Base-by-base conservation (phyloP, 2,113 vertebrate genomes). In the Myotis brandtii region DNA sequence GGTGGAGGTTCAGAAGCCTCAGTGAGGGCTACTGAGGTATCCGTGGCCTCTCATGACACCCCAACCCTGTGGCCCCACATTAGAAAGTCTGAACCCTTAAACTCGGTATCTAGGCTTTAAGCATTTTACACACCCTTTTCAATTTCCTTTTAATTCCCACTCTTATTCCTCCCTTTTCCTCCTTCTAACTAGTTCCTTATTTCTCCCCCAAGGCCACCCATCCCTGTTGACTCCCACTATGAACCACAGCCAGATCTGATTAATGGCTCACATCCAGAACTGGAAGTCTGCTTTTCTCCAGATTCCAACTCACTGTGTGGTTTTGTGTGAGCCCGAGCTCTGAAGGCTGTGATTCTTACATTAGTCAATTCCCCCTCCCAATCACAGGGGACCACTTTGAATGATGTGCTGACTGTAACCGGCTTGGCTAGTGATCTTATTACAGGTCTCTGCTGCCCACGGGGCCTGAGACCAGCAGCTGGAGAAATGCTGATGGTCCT, bases 361-460 rank as follows among this genome's bases (percentile, higher is more conserved):
- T 77, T 34, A 89, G 94, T 66, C 85, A 89, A 34, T 66, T 75
- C 75, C 91, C 40, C 37, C 64, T 95, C 90, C 73, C 69, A 66
- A 46, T 69, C 16, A 0, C 92, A 85, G 82, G 93, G 97, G 94
- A 86, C 85, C 73, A 70, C 87, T 94, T 21, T 91, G 96, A 95
- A 59, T 25, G 85, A 94, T 34, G 75, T 85, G 89, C 79, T 91
- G 76, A 94, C 86, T 86, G n/a, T 50, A 91, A 94, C 73, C 1
- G 30, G 91, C 89, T 94, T 73, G 52, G 86, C 83, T 30, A 85
- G 86, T 62, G 96, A 98, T 97, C 95, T 95, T 95, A 92, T 97
- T 97, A 96, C 90, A 85, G 89, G 92, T 90, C 92, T 86, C 90
- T 50, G 76, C 48, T 40, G 89, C 92, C 96, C 93, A 93, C 54